Evolutionary conservation across 1,140 invertebrate genomes (phyloP).

Genomic region (Papilio xuthus): DNA sequence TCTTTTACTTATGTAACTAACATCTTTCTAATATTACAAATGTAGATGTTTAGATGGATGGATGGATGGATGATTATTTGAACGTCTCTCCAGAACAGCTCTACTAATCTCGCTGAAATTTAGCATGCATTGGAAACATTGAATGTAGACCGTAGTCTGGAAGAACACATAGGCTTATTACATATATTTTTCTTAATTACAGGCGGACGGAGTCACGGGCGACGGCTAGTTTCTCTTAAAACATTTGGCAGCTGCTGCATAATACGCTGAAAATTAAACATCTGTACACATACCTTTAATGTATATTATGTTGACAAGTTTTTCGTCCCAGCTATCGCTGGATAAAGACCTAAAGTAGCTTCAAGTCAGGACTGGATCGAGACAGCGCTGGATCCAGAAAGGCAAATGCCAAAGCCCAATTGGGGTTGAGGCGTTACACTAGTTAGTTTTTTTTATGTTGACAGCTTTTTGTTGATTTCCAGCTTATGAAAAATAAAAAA

Average conservation of each 20-base stretch:
- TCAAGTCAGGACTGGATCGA: background rate
- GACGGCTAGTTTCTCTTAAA: background rate
- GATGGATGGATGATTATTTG: too few relatives aligned
- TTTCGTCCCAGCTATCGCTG: background rate
- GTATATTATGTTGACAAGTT: background rate
- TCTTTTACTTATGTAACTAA: too few relatives aligned
- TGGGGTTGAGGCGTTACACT: background rate
- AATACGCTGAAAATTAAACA: background rate
- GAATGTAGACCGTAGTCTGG: too few relatives aligned
- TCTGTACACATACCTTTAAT: background rate
- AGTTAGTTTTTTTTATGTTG: constrained; percentile 1
- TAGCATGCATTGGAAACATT: too few relatives aligned
- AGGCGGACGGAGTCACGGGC: too few relatives aligned
- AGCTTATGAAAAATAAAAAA: constrained; percentile 21
- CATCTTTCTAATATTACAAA: too few relatives aligned
- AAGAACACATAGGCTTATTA: too few relatives aligned
- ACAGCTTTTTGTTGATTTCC: background rate
- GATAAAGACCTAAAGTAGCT: background rate
- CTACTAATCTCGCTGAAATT: too few relatives aligned
- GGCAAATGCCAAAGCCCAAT: background rate
- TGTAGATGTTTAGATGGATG: too few relatives aligned
- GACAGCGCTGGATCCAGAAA: background rate
- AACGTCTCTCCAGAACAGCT: too few relatives aligned
- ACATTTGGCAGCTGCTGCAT: background rate
- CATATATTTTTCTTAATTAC: too few relatives aligned